These are phyloP conservation scores for Pachyuromys duprasi DNA, from an alignment of 2,797 vertebrate genomes.

Conservation along the genomic window DNA sequence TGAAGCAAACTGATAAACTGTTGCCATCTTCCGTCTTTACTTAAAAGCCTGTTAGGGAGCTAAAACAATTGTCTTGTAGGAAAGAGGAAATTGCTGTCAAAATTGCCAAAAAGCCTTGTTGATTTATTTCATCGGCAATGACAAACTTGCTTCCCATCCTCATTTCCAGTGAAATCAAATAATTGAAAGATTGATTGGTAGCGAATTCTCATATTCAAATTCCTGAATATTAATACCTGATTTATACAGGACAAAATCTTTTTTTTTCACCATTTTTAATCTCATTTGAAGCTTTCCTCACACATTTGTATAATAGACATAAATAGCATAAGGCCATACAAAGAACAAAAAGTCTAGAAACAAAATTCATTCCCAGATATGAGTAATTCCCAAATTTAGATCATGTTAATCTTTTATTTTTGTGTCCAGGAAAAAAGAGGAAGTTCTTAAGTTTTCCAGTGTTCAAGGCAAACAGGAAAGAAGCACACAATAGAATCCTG, in stretches of 20 bases:
- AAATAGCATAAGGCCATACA: not conserved
- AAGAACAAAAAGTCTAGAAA: not conserved
- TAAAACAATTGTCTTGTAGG: not conserved
- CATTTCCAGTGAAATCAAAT: not conserved
- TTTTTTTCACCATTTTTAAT: not conserved
- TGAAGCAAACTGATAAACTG: not conserved
- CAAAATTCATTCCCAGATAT: not conserved
- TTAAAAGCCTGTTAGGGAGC: not conserved
- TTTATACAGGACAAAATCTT: not conserved
- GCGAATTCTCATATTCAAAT: not conserved
- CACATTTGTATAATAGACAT: not conserved
- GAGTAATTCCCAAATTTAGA: not conserved
- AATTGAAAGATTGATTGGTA: not conserved
- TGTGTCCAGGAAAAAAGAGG: not conserved
- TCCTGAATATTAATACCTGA: not conserved
- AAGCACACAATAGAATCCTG: not conserved
- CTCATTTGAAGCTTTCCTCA: not conserved
- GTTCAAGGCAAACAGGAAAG: not conserved
- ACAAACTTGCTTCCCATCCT: not conserved
- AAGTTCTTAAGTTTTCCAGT: not conserved
- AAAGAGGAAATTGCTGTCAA: not conserved
- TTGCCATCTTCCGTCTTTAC: not conserved
- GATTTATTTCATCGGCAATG: not conserved
- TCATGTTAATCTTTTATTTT: not conserved
- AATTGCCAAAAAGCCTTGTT: not conserved